Evolutionary conservation across 2,888 invertebrate genomes (phyloP), one percentile per base, ranked within the genome.

Genomic region (Nomada lathburiana): DNA sequence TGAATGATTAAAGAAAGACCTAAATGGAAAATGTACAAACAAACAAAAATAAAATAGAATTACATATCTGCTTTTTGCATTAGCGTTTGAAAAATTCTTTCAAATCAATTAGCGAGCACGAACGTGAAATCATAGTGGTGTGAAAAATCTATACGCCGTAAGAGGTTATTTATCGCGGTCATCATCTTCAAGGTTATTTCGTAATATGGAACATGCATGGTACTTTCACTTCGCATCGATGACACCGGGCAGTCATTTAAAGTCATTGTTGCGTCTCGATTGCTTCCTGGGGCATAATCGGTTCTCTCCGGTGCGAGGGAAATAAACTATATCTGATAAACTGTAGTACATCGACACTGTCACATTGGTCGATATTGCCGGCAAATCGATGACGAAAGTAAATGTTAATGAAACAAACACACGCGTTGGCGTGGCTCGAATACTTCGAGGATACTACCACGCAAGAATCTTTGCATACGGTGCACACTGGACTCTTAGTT

Each of bases 171-270:
- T 76, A 75, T 71, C 68, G 62, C 9, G 59, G 26, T 64, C 36
- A 78, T 81, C 72, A 79, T 77, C 59, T 53, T 71, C 80, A 85
- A 85, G 85, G 83, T 77, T 85, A 67, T 60, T 50, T 75, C 26
- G 63, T 72, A 85, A 85, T 73, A 83, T 70, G 70, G 65, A 52
- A 74, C 59, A 50, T 68, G 44, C 55, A 68, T 5, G 18, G 64
- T 59, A 83, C 86, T 86, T 83, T 86, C 83, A 72, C 86, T 76
- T 71, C 9, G 62, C 59, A 59, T 63, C 60, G 78, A 81, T 81
- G 76, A 76, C 52, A 81, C 72, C 13, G n/a, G 47, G 53, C 26
- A 36, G 75, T 71, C 44, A 79, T 79, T 69, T 52, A n/a, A 52
- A 65, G 67, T 73, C 36, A 74, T 83, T 71, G 29, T 75, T 68